Base-by-base conservation (phyloP, 2,888 invertebrate genomes). In the Lycocerus yunnanus region DNA sequence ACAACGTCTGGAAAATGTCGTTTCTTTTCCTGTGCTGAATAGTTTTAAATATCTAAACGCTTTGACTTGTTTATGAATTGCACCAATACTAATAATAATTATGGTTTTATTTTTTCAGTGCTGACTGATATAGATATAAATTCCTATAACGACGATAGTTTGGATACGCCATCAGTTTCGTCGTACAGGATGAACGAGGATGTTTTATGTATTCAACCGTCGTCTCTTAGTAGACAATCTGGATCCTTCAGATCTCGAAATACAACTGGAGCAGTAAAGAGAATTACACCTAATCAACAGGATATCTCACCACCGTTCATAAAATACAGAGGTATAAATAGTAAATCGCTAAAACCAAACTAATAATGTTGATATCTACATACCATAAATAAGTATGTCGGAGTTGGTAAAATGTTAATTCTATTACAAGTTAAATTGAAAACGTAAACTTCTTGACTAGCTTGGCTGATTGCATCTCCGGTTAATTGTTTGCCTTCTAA, bases 71-170 rank as follows among this genome's bases (percentile, higher is more conserved):
- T 59, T n/a, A 59, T 15, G 2, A 15, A 15, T 14, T n/a, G 5
- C 18, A 18, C 18, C 18, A n/a, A n/a, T 18, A 18, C 3, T 13
- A 9, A 65, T 18, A 65, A 20, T 65, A 18, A 20, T 14, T 10
- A 15, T 59, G 16, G 0, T 14, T 63, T 8, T 76, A 76, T 76
- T 70, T n/a, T 85, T 86, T 1, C 84, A 91, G 90, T 90, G 80
- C 86, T 91, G 85, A 89, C 90, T 73, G 90, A 91, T 82, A 88
- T 90, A 80, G 90, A 91, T 82, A 90, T 90, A 87, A 85, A 89
- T 87, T 88, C 85, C 4, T 87, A 86, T 81, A 86, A 87, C 76
- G 85, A 85, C 75, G 86, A 86, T 79, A 86, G 86, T 15, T 76
- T 86, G 63, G 86, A 84, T 78, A 83, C 86, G n/a, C 85, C 85